phyloP scores from a whole-genome alignment of 2,797 vertebrate genomes.

The Myotis findleyi region DNA sequence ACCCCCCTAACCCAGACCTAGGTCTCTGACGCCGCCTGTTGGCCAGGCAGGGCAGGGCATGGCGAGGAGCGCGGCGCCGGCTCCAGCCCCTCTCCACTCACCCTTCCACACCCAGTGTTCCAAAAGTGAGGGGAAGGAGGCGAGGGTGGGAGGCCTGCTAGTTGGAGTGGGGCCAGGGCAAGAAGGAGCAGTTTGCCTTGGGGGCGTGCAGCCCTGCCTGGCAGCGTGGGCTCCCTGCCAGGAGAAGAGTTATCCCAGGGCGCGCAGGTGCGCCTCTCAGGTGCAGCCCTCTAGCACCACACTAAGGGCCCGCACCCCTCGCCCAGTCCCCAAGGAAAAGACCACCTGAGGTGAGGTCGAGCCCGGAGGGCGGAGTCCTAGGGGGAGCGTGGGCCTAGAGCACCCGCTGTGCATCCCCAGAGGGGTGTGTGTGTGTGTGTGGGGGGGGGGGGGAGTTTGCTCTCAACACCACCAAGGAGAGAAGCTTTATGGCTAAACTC shows the following conservation, averaged over 20 bases:
- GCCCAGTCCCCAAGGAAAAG: not conserved
- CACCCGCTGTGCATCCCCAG: not conserved
- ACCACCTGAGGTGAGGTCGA: not conserved
- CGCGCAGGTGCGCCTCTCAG: not conserved
- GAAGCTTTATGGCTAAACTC: not conserved
- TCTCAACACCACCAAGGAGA: not conserved
- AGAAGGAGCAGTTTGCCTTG: not conserved
- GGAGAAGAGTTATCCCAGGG: not conserved
- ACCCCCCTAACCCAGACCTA: slow-evolving; percentile 52
- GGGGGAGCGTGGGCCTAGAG: not conserved
- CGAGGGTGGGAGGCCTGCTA: not conserved
- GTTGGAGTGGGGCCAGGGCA: not conserved
- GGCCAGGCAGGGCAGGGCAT: slow-evolving; percentile 85
- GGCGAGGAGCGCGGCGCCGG: not conserved
- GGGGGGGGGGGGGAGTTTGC: not conserved
- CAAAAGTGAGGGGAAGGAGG: not conserved
- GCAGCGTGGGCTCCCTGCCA: not conserved
- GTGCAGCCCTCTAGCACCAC: not conserved
- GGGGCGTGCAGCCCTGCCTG: not conserved
- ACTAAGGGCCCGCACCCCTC: not conserved
- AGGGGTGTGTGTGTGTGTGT: not conserved
- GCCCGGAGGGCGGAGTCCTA: not conserved
- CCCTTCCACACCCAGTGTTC: not conserved
- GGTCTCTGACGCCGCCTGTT: slow-evolving; percentile 81
- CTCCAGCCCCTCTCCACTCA: not conserved